Conservation (phyloP, 2,797 vertebrate genomes). For the Alcedo quadribrachys region DNA sequence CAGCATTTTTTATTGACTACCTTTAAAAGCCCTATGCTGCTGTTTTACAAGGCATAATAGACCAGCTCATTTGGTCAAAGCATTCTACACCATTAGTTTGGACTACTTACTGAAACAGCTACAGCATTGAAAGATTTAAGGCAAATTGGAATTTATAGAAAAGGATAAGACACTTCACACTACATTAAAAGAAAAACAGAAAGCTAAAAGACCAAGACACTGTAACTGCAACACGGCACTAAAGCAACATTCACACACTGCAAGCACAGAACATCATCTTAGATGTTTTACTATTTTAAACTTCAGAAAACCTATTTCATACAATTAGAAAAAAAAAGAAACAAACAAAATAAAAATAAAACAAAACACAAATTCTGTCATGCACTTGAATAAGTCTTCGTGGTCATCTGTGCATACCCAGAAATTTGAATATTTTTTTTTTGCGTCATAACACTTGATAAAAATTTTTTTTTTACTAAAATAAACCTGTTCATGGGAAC, state of each 20-base stretch:
- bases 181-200: constrained; percentile 84
- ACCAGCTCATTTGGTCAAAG: constrained; percentile 86
- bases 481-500: constrained; percentile 94
- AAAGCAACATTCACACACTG: constrained; percentile 95
- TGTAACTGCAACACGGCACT: constrained; percentile 86
- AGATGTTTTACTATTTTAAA: constrained; percentile 83
- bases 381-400: constrained; percentile 88
- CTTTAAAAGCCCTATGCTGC: constrained; percentile 89
- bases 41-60: constrained; percentile 90
- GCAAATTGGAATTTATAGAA: constrained; percentile 91
- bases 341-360: constrained; percentile 82
- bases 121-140: constrained; percentile 94
- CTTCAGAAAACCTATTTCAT: constrained; percentile 82
- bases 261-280: constrained; percentile 92
- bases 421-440: constrained; percentile 84
- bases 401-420: constrained; percentile 84
- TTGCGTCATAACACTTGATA: constrained; percentile 88
- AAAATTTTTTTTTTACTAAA: constrained; percentile 96
- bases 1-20: constrained; percentile 89
- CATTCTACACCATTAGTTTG: constrained; percentile 85
- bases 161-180: constrained; percentile 89
- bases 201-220: constrained; percentile 88
- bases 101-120: constrained; percentile 89
- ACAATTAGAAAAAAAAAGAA: constrained; percentile 76
- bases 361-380: constrained; percentile 88